Base-by-base conservation (phyloP, 2,797 vertebrate species). In the Eulemur albifrons region DNA sequence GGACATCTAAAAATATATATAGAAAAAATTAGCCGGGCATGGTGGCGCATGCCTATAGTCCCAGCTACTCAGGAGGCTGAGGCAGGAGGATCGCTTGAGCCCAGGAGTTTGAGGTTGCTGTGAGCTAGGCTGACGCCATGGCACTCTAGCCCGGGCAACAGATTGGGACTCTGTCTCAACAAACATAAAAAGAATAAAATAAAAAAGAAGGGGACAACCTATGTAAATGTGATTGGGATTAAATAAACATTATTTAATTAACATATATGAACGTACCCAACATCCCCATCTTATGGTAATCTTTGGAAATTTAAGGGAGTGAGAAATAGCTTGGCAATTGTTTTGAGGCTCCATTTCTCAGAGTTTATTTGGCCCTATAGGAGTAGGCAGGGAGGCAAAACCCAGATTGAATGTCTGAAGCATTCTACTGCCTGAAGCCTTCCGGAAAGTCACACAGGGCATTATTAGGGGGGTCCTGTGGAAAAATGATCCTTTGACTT, bases 401-500 rank as follows among this genome's bases (percentile, higher is more conserved):
- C 20, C 15, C 30, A 94, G n/a, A 79, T 38, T 76, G 86, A 91
- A 43, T 48, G 95, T 96, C 86, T 86, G 75, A 89, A 50, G 45
- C 54, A 10, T 93, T 67, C 45, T 73, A 11, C 10, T 67, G 15
- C 70, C 54, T 61, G 38, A 57, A 61, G 30, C 20, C 12, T 96
- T 93, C 45, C 21, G 7, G 12, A 35, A 88, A 86, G 54, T 52
- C 57, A 85, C 72, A 52, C 8, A 72, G 89, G 82, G 43, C 92
- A 69, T 48, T 69, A 54, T 72, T 59, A 27, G n/a, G 15, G 59
- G 50, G 32, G 20, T 92, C 57, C 30, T 80, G 59, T 59, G 18
- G 86, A 93, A 94, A 93, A 95, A 70, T 21, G n/a, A 89, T 45
- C 85, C 94, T 14, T 94, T 95, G 67, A 81, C 35, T 87, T 88